phyloP scores from a whole-genome alignment of 2,888 invertebrate species.

The Nesidiocoris tenuis region DNA sequence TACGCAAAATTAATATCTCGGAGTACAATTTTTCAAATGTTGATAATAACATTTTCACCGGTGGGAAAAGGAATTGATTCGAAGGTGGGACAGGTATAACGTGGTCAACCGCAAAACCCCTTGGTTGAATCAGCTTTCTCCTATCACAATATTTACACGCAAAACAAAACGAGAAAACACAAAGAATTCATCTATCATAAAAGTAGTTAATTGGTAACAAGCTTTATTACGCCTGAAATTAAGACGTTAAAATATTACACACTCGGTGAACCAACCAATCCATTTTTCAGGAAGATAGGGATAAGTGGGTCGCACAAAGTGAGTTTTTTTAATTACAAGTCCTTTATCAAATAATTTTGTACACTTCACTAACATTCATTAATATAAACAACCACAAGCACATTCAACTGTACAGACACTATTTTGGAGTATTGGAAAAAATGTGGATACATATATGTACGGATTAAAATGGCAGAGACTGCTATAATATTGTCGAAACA shows the following conservation, averaged over 20 bases:
- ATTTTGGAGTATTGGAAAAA: constrained; percentile 20
- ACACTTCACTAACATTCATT: constrained; percentile 30
- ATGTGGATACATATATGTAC: background rate
- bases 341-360: constrained; percentile 29
- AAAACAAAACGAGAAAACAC: background rate
- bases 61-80: too few species aligned
- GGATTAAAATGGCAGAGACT: constrained; percentile 34
- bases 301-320: constrained; percentile 13
- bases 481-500: constrained; percentile 44
- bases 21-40: too few species aligned
- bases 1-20: too few species aligned
- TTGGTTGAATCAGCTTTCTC: background rate
- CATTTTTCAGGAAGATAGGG: constrained; percentile 3
- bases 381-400: constrained; percentile 32
- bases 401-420: constrained; percentile 26
- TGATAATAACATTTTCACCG: too few species aligned
- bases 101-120: background rate
- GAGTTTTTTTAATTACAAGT: constrained; percentile 8
- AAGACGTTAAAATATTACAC: constrained; percentile 16
- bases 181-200: constrained; percentile 23
- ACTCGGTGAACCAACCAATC: constrained; percentile 8
- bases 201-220: constrained; percentile 40
- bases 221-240: constrained; percentile 33
- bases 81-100: background rate
- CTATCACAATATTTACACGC: background rate